A percentile compares a stretch with the other conserved stretches of the same genome.
Conservation (phyloP, 2,113 vertebrate species). For the Chionomys nivalis region DNA sequence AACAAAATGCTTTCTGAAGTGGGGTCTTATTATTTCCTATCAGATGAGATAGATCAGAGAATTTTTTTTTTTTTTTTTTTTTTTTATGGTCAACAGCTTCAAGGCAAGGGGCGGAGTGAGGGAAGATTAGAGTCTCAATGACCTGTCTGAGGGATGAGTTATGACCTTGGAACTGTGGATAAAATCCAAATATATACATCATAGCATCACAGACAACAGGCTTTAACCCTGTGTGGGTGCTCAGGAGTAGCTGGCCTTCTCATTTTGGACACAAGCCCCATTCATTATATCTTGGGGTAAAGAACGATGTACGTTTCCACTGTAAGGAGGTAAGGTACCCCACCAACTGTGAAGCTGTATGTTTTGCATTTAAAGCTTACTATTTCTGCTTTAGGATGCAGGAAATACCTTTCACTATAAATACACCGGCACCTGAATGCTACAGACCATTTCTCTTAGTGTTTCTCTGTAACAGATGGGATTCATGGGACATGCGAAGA, state of each 20-base stretch:
- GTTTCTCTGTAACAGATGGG: not conserved
- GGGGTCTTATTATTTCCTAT: not conserved
- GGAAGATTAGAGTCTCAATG: not conserved
- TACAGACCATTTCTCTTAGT: not conserved
- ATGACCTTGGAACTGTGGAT: not conserved
- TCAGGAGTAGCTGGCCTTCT: not conserved
- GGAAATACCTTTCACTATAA: not conserved
- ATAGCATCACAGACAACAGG: not conserved
- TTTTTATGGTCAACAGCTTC: not conserved
- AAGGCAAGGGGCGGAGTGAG: not conserved
- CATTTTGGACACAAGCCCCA: not conserved
- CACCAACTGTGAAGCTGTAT: not conserved
- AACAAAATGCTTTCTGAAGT: not conserved
- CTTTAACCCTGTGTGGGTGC: not conserved
- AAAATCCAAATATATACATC: not conserved
- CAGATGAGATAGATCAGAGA: not conserved
- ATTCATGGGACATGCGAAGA: not conserved
- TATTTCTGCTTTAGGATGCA: not conserved
- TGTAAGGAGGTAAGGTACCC: not conserved
- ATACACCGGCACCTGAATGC: not conserved
- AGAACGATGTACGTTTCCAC: not conserved
- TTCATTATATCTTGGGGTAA: not conserved
- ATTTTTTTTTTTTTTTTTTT: not conserved
- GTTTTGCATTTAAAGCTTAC: not conserved
- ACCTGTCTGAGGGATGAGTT: not conserved